Evolutionary conservation across 2,888 invertebrate genomes (phyloP).

Genomic region (Thera britannica): DNA sequence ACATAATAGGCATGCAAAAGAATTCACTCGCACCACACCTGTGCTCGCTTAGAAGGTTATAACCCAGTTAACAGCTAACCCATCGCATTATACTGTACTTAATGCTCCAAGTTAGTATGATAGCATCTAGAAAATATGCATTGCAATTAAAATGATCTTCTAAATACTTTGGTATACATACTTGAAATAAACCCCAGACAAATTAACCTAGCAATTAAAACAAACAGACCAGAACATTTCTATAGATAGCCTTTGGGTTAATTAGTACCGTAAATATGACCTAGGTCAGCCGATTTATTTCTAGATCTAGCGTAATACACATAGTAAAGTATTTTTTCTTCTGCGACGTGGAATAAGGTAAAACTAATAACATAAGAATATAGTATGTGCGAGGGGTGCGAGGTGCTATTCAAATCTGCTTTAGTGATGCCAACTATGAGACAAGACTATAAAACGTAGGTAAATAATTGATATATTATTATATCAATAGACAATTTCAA

Average conservation of each 20-base stretch:
- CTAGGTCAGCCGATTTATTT: conserved; percentile 11
- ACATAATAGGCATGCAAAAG: too few relatives aligned
- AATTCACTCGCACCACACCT: too few relatives aligned
- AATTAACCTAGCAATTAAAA: neutral
- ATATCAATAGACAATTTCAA: neutral
- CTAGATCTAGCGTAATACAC: neutral
- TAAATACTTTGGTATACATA: neutral
- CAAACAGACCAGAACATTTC: neutral
- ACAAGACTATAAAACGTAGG: neutral
- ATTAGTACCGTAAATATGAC: conserved; percentile 7
- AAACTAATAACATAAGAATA: too few relatives aligned
- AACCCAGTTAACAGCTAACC: too few relatives aligned
- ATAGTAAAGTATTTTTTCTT: too few relatives aligned
- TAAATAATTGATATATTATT: neutral
- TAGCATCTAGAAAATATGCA: neutral
- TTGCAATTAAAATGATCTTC: neutral
- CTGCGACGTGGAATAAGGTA: too few relatives aligned
- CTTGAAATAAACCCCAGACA: neutral
- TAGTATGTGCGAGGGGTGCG: neutral
- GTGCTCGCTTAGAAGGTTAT: neutral
- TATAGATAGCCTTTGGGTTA: conserved; percentile 4
- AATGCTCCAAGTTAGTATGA: too few relatives aligned
- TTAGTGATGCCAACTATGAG: neutral
- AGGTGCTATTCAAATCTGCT: conserved; percentile 4
- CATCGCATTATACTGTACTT: too few relatives aligned